Conservation (phyloP, 2,888 invertebrate genomes). For the Ophion ventricosus region DNA sequence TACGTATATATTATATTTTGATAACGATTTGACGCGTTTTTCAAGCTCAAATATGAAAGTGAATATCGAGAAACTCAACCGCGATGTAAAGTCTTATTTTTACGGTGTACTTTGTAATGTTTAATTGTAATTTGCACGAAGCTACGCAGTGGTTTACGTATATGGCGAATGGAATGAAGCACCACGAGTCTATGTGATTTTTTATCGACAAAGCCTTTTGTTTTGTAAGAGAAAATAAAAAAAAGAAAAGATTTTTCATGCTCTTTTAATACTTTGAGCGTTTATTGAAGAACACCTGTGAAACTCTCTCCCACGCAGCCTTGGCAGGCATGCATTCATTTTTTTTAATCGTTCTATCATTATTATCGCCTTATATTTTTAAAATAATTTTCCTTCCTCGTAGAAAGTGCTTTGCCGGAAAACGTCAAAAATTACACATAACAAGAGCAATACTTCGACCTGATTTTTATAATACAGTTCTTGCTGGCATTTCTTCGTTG, state of each 20-base stretch:
- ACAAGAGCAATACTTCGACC: too few species aligned
- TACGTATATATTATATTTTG: conserved; percentile 29
- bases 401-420: too few species aligned
- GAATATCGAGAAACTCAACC: conserved; percentile 15
- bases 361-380: neutral
- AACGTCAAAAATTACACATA: too few species aligned
- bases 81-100: conserved; percentile 45
- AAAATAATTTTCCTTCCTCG: neutral
- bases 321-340: neutral
- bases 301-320: neutral
- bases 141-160: conserved; percentile 15
- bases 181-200: conserved; percentile 43
- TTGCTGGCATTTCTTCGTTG: too few species aligned
- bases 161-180: conserved; percentile 5
- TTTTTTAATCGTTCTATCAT: neutral
- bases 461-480: too few species aligned
- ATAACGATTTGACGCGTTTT: conserved; percentile 37
- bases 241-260: conserved; percentile 38
- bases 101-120: conserved; percentile 31
- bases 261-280: neutral
- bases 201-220: conserved; percentile 6
- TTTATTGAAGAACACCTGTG: neutral
- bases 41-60: conserved; percentile 5
- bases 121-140: conserved; percentile 51
- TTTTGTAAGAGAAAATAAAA: conserved; percentile 23